phyloP scores from a whole-genome alignment of 2,113 vertebrate species.

The Malurus alboscapulatus region DNA sequence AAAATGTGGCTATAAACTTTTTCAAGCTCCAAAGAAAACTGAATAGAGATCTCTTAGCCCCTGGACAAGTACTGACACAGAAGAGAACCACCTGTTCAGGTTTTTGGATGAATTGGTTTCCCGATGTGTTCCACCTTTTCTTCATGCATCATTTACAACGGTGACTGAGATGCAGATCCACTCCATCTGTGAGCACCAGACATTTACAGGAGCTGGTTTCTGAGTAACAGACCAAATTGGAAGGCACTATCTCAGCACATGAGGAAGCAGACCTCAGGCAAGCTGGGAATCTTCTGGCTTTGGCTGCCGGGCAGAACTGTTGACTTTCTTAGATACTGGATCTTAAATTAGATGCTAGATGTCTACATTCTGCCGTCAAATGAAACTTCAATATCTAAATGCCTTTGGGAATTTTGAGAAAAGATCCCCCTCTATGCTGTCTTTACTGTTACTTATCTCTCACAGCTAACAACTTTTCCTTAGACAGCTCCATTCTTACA shows the following conservation, averaged over 20 bases:
- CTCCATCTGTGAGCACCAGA: constrained; percentile 21
- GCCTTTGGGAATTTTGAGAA: neutral
- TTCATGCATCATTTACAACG: neutral
- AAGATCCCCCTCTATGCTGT: neutral
- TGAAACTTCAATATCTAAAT: neutral
- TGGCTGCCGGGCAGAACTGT: neutral
- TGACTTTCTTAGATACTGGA: neutral
- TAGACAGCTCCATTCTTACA: neutral
- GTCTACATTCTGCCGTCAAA: neutral
- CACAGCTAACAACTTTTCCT: neutral
- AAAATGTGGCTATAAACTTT: neutral
- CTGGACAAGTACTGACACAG: neutral
- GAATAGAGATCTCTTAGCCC: neutral
- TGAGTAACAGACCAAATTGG: constrained; percentile 19
- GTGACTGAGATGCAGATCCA: neutral
- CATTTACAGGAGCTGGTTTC: neutral
- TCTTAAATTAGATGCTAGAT: constrained; percentile 20
- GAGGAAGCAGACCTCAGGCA: constrained; percentile 4
- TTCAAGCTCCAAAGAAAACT: neutral
- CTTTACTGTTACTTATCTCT: neutral
- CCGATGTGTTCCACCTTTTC: neutral
- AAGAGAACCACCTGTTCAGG: neutral
- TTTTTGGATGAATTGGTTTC: neutral
- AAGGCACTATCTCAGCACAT: constrained; percentile 1
- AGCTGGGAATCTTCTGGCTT: neutral